phyloP scores from a whole-genome alignment of 2,888 invertebrate genomes.

The Drosophila diplacantha region DNA sequence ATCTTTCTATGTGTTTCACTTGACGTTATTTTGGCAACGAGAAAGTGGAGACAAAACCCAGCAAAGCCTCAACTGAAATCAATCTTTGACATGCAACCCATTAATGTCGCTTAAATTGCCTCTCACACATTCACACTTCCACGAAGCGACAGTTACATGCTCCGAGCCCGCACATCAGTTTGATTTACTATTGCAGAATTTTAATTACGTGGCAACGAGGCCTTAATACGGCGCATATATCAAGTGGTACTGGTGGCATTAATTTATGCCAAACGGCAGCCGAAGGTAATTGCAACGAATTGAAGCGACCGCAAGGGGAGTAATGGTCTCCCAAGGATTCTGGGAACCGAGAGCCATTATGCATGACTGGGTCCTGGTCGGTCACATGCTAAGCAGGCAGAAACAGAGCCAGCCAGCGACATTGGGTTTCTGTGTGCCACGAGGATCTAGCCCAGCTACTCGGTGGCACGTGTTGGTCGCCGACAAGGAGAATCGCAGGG shows the following conservation, averaged over 20 bases:
- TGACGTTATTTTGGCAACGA: background rate
- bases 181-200: constrained; percentile 50
- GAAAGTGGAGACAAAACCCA: background rate
- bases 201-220: constrained; percentile 63
- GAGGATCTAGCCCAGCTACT: constrained; percentile 17
- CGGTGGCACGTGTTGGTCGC: constrained; percentile 30
- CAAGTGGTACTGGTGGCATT: constrained; percentile 57
- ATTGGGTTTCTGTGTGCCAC: constrained; percentile 21
- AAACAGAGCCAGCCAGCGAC: constrained; percentile 40
- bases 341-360: constrained; percentile 27
- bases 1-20: background rate
- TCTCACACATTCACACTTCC: constrained; percentile 8
- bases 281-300: constrained; percentile 64
- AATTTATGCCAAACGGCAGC: constrained; percentile 65
- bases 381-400: constrained; percentile 53
- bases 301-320: constrained; percentile 54
- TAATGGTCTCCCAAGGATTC: constrained; percentile 3
- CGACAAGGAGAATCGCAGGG: constrained; percentile 27
- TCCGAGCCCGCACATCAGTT: constrained; percentile 14
- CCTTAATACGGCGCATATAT: constrained; percentile 56
- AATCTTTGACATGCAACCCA: constrained; percentile 21
- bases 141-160: constrained; percentile 1
- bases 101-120: constrained; percentile 30
- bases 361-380: constrained; percentile 42
- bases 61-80: constrained; percentile 9